Conservation (phyloP, 2,888 invertebrate genomes). For the Ceriagrion tenellum region DNA sequence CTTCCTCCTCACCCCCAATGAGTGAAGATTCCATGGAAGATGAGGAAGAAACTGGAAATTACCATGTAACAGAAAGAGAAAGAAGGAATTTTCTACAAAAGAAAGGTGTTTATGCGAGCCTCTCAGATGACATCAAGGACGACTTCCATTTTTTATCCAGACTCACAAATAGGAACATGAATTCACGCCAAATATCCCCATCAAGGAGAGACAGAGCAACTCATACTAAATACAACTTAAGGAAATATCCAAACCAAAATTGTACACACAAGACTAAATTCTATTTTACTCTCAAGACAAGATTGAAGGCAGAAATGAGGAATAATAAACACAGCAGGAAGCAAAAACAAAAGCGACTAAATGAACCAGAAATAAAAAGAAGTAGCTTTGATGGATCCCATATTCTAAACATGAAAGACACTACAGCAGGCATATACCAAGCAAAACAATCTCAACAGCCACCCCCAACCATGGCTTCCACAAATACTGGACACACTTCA, state of each 20-base stretch:
- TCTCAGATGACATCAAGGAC: background rate
- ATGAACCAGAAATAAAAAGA: background rate
- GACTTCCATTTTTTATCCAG: background rate
- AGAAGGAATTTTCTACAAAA: background rate
- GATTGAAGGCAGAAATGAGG: background rate
- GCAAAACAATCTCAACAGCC: background rate
- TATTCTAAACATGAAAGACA: too few species aligned
- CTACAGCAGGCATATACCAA: background rate
- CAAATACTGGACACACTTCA: background rate
- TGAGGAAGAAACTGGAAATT: background rate
- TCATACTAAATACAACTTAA: background rate
- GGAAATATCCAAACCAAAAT: background rate
- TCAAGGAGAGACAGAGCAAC: background rate
- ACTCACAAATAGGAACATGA: background rate
- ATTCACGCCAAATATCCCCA: background rate
- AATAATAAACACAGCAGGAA: background rate
- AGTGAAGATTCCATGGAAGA: slow-evolving; percentile 46
- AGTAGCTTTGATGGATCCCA: background rate
- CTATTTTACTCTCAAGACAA: background rate
- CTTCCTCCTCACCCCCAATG: slow-evolving; percentile 14
- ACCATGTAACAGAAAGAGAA: background rate
- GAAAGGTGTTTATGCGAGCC: background rate
- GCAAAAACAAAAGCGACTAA: background rate
- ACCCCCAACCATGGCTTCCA: background rate
- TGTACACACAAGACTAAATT: background rate